Base-by-base conservation (phyloP, 2,113 vertebrate species). In the Benitochromis conjunctus region DNA sequence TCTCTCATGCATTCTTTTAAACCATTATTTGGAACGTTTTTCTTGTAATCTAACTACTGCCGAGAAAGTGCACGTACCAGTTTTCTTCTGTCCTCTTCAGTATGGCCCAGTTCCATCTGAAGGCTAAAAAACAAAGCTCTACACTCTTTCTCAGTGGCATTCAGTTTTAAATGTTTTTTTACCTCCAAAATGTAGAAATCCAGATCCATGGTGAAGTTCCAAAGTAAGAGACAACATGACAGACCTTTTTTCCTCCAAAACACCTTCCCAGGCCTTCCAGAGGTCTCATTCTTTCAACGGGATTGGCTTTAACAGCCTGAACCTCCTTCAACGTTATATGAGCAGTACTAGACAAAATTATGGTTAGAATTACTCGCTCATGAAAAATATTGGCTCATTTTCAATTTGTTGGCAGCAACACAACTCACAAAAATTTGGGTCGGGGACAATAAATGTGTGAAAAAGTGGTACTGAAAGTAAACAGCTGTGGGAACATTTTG, bases 1-100 rank as follows among this genome's bases (percentile, higher is more conserved):
- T 76, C 13, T 74, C 14, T 12, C 13, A 4, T 46, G 24, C 66
- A 48, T 69, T 24, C 2, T 71, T 71, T 19, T 11, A 74, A 74
- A 0, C 0, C 66, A 71, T 71, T 71, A 46, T 26, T 48, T 71
- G 21, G 5, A 24, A 71, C 5, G 0, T 9, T 43, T 26, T 9
- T 26, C 41, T 46, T 46, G 46, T 11, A 46, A 29, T 48, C 41
- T 71, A 46, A 74, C 69, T 14, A 16, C 53, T n/a, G 9, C 19
- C 10, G 51, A 54, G 19, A n/a, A 8, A 41, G 36, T 24, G 62
- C 1, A 2, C 12, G n/a, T 8, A 41, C 4, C 36, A 41, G 48
- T 19, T 19, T 53, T 19, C 7, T 8, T 53, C 48, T 4, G 48
- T 14, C 48, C 48, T 53, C 48, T 53, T 53, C 19, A 53, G 18